A percentile compares a stretch with the other conserved stretches of the same genome.
phyloP scores from a whole-genome alignment of 2,113 vertebrate genomes.

The Dryoscopus gambensis region DNA sequence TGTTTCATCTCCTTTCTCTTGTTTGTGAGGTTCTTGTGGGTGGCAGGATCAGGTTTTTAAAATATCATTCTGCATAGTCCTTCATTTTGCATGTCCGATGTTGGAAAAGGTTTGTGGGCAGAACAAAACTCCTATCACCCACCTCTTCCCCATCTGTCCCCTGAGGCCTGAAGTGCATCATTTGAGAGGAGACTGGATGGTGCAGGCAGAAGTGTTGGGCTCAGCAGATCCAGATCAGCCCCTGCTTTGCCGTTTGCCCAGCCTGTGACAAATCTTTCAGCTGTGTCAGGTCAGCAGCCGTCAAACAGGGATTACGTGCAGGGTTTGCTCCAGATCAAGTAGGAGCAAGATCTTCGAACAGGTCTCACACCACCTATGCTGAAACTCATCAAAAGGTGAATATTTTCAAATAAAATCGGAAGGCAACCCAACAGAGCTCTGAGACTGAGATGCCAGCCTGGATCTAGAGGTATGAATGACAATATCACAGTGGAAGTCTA shows the following conservation, averaged over 20 bases:
- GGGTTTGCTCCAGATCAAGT: neutral
- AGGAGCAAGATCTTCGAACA: neutral
- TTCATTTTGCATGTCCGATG: fast-evolving
- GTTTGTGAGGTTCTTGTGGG: neutral
- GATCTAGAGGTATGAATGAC: too few species aligned
- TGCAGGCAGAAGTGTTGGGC: neutral
- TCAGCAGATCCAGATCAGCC: neutral
- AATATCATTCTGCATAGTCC: neutral
- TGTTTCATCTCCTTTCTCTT: neutral
- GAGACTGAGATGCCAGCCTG: fast-evolving
- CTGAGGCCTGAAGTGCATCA: neutral
- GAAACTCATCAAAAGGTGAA: neutral
- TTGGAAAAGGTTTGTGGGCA: neutral
- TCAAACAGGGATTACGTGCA: fast-evolving
- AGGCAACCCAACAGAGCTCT: neutral
- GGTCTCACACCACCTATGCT: neutral
- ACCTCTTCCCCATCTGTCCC: neutral
- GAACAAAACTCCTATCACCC: neutral
- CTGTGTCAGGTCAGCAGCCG: neutral
- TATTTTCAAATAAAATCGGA: neutral
- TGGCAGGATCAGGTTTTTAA: neutral
- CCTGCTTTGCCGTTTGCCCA: neutral
- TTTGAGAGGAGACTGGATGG: neutral
- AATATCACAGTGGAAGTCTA: neutral
- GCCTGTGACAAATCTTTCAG: neutral